Base-by-base conservation (phyloP, 2,888 invertebrate species). In the Sphaerophoria rueppellii region DNA sequence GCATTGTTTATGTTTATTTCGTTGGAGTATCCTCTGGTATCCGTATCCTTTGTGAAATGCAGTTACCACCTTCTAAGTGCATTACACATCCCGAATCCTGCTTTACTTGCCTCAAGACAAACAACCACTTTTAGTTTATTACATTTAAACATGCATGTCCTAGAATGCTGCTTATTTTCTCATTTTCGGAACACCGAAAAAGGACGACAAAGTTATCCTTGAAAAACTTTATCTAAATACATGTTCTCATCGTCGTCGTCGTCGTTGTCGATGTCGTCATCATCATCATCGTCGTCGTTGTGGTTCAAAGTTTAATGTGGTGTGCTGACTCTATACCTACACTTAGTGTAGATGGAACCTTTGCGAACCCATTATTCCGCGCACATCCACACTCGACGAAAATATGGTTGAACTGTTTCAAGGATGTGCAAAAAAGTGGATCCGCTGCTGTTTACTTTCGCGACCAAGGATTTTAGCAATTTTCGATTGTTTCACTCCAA, bases 91-190 rank as follows among this genome's bases (percentile, higher is more conserved):
- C 24, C 24, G 24, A 24, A 24, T 24, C 24, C 24, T 24, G 24
- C 24, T n/a, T n/a, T 24, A 24, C 24, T 24, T 24, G 24, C 24
- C 50, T 24, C 69, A 73, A 69, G 69, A 73, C 63, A 73, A 73
- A 82, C 69, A 78, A 50, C 35, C 73, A 57, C 82, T 82, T 34
- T 43, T 52, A 58, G 55, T 82, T 82, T 69, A 82, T 82, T 77
- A 50, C 72, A 69, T 61, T 72, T 65, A 61, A 77, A 54, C 72
- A 67, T 72, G 72, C 50, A 77, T 76, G 75, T 60, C 72, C 67
- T 69, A 54, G 71, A 12, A 6, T 81, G 81, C 60, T 69, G 61
- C 77, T 75, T 69, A 69, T 63, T 50, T 67, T 37, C 65, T 37
- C 65, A 43, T 43, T 24, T 24, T 24, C 46, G 46, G 50, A 65